phyloP scores from a whole-genome alignment of 2,888 invertebrate genomes.

The Parnassius orleans region DNA sequence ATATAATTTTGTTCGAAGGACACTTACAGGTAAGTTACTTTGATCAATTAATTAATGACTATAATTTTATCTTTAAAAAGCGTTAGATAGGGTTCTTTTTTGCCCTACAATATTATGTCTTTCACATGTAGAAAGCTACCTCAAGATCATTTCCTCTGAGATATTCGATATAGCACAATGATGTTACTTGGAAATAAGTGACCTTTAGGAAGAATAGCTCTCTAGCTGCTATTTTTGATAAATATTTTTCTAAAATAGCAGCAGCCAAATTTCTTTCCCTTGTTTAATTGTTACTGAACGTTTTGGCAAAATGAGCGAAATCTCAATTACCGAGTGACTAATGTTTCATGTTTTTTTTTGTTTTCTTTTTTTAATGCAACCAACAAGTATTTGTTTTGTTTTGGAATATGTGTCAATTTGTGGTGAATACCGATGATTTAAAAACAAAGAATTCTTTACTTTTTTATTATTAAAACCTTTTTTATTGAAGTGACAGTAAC shows the following conservation, averaged over 20 bases:
- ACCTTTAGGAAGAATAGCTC: not conserved
- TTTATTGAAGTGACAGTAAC: too few relatives aligned
- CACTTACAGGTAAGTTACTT: too few relatives aligned
- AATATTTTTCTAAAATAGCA: constrained; percentile 1
- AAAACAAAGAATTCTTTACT: too few relatives aligned
- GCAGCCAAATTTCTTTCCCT: not conserved
- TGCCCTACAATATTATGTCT: not conserved
- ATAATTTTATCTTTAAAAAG: too few relatives aligned
- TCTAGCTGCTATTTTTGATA: not conserved
- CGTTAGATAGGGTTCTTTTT: too few relatives aligned
- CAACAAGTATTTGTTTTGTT: constrained; percentile 3
- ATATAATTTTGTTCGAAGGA: too few relatives aligned
- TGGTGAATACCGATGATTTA: constrained; percentile 2
- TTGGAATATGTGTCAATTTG: not conserved
- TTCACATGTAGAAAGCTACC: not conserved
- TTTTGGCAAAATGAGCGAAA: constrained; percentile 2
- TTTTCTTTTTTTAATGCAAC: constrained; percentile 1
- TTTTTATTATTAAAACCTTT: too few relatives aligned
- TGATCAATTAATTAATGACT: too few relatives aligned
- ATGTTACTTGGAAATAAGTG: constrained; percentile 1
- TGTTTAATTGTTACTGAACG: not conserved
- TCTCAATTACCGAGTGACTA: not conserved
- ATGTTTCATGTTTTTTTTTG: not conserved
- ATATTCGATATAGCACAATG: not conserved
- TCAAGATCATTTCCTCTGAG: not conserved